These are phyloP conservation scores for Cryptus viduatorius DNA, from an alignment of 2,888 invertebrate species.

Conservation along the genomic window DNA sequence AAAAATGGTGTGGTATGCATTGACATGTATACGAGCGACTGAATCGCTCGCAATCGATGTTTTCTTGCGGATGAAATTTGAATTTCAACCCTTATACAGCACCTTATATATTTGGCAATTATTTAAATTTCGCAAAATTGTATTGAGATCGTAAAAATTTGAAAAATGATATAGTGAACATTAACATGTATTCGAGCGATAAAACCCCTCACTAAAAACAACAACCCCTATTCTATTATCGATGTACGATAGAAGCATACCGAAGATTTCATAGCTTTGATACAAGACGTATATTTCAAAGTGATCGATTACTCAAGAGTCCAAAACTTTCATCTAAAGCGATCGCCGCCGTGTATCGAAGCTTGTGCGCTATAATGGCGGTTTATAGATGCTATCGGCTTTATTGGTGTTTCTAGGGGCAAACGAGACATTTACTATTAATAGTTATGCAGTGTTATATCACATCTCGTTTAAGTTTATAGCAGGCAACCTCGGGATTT, in stretches of 20 bases:
- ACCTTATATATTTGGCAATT: no score
- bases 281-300: not conserved
- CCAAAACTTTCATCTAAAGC: constrained; percentile 22
- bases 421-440: not conserved
- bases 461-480: not conserved
- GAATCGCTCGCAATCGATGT: not conserved
- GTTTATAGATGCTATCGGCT: not conserved
- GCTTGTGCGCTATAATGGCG: not conserved
- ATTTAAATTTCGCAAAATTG: no score
- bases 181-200: no score
- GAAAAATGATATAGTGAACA: no score
- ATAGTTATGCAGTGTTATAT: not conserved
- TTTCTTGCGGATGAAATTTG: not conserved
- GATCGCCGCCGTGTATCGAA: not conserved
- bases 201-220: not conserved
- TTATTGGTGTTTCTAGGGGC: constrained; percentile 26
- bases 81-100: not conserved
- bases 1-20: not conserved
- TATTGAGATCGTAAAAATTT: no score
- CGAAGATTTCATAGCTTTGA: not conserved
- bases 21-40: not conserved
- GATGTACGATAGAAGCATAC: not conserved
- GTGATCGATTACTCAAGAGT: constrained; percentile 5
- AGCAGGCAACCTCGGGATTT: not conserved
- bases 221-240: not conserved